Base-by-base conservation (phyloP, 2,888 invertebrate genomes). In the Nematopogon swammerdamellus region DNA sequence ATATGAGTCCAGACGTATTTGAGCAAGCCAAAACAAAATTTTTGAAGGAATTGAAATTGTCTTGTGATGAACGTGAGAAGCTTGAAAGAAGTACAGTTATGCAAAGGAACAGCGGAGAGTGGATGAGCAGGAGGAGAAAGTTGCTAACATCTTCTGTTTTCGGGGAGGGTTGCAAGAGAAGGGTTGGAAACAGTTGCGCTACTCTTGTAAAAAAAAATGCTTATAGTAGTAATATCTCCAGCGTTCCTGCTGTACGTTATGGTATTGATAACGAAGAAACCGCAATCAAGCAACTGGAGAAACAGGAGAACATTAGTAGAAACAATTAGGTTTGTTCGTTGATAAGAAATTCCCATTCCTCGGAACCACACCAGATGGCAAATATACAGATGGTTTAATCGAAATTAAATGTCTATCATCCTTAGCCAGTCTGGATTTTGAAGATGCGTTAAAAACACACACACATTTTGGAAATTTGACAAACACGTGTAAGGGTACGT, bases 1-100 rank as follows among this genome's bases (percentile, higher is more conserved):
- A 47, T 36, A 47, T 30, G 47, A 47, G 29, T 47, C 47, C 47
- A 47, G 47, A 47, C 18, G 47, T 47, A n/a, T 47, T 47, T 47
- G 47, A 47, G 47, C 11, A 36, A 20, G 30, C 47, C 19, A 47
- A 18, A 29, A 18, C 18, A 47, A 36, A 25, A 20, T 47, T 47
- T 25, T 47, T 47, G 47, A 47, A 29, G 25, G 47, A 47, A 29
- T 29, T 47, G 47, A 47, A 18, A 25, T 36, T 47, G 47, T 47
- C 47, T 47, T 47, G 20, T 47, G 47, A 19, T 19, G 46, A 46
- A 46, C 46, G 46, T n/a, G 19, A 43, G 43, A 18, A 43, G 43
- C 18, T 43, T 46, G 46, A 46, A 46, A 46, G 46, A 19, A 16
- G 18, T 46, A 46, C 46, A 46, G 46, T 19, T 46, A 19, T 46